A percentile compares a stretch with the other conserved stretches of the same genome.
Evolutionary conservation across 1,140 invertebrate species (phyloP).

Genomic region (Metopolophium dirhodum): DNA sequence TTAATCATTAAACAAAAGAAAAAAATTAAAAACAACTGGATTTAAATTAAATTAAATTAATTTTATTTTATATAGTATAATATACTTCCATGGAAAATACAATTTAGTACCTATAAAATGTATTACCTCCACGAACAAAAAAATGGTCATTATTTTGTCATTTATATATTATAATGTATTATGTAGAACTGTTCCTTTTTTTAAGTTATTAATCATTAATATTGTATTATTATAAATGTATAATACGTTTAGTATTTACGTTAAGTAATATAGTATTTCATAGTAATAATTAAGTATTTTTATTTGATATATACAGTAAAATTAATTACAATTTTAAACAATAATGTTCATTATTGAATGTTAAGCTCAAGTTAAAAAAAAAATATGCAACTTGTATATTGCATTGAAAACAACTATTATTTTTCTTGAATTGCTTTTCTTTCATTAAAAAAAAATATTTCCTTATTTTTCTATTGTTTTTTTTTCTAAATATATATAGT

Average conservation of each 20-base stretch:
- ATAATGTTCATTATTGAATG: not conserved
- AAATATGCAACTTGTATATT: not conserved
- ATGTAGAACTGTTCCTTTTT: not conserved
- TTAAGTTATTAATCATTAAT: not conserved
- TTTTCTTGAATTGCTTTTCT: not conserved
- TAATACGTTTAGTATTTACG: not conserved
- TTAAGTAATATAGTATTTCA: too few relatives aligned
- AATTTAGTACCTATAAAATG: not conserved
- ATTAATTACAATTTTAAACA: not conserved
- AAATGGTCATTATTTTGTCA: not conserved
- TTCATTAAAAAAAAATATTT: constrained; percentile 10
- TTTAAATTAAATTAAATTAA: not conserved
- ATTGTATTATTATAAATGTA: not conserved
- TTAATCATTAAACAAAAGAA: not conserved
- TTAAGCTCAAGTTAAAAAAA: not conserved
- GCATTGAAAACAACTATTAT: not conserved
- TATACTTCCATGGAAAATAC: not conserved
- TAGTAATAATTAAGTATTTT: not conserved
- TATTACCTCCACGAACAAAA: not conserved
- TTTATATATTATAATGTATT: not conserved
- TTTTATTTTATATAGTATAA: not conserved
- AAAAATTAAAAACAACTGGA: not conserved
- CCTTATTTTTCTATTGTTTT: not conserved
- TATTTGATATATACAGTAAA: not conserved
- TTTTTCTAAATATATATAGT: not conserved